Evolutionary conservation across 2,113 vertebrate genomes (phyloP).

Genomic region (Abramis brama): DNA sequence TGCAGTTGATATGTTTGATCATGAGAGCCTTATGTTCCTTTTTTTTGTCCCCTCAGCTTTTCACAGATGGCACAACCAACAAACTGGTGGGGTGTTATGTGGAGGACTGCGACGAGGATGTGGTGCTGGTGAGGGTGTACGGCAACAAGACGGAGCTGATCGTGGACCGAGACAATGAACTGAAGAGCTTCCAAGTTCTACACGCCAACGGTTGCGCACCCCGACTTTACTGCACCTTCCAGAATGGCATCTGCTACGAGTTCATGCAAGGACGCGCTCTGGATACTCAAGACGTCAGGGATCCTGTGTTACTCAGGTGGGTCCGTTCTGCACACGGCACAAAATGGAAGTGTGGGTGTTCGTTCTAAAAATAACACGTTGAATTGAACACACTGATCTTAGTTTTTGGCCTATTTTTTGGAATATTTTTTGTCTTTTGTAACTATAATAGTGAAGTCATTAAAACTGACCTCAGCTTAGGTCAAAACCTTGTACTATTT

Average conservation of each 20-base stretch:
- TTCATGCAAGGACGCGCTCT: conserved; percentile 91
- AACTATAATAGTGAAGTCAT: neutral
- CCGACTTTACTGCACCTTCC: conserved; percentile 94
- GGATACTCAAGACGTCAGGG: conserved; percentile 85
- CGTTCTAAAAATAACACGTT: conserved; percentile 2
- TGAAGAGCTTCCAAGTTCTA: conserved; percentile 94
- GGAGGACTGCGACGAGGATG: conserved; percentile 83
- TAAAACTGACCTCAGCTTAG: neutral
- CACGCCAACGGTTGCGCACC: conserved; percentile 92
- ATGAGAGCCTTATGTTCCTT: neutral
- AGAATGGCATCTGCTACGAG: conserved; percentile 96
- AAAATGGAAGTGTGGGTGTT: neutral
- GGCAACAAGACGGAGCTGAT: conserved; percentile 93
- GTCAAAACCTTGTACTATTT: neutral
- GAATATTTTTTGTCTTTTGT: neutral
- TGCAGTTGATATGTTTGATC: no score
- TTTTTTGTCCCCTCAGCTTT: conserved; percentile 77
- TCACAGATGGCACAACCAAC: conserved; percentile 97
- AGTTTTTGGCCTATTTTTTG: no score
- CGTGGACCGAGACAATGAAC: conserved; percentile 93
- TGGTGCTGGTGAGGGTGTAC: conserved; percentile 91
- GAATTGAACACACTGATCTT: neutral
- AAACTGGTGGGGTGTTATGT: conserved; percentile 93
- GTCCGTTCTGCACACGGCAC: neutral
- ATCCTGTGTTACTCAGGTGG: conserved; percentile 88